Base-by-base conservation (phyloP, 2,888 invertebrate species). In the Carpatolechia fugitivella region DNA sequence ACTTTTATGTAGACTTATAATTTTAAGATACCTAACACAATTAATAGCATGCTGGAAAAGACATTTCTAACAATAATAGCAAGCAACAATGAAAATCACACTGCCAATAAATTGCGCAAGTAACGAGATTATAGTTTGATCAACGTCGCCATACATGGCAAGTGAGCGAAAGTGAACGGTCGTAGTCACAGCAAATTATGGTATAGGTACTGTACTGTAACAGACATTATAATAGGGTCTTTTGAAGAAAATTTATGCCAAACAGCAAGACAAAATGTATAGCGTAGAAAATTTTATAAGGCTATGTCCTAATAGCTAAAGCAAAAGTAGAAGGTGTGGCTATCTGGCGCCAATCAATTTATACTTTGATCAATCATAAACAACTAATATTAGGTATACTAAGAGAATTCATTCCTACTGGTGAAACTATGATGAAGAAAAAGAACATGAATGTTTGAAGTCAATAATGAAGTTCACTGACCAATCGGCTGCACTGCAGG, bases 401-500 rank as follows among this genome's bases (percentile, higher is more conserved):
- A n/a, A 20, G 20, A 13, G 20, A 10, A 11, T 14, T 11, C 20
- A 41, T 41, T 41, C 24, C 24, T 41, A 41, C 14, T 24, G 41
- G n/a, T 41, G 41, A 41, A 14, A 24, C 2, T 3, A 41, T 6
- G 3, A 24, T 3, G 20, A 41, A 20, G 5, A 4, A n/a, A 41
- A 41, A 41, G 41, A 41, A 3, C 11, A 36, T n/a, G 13, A 36
- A 5, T 1, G 5, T 41, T 41, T 41, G 20, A 24, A 41, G 20
- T 41, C 38, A 7, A 16, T 38, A 35, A 20, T 38, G 38, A 38
- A 46, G 53, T 44, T 53, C 53, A 53, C 29, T 53, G 53, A 53
- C 53, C 53, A 53, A 41, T 41, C 41, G 24, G 18, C 30, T 20
- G 33, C 20, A 18, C 47, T 29, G 48, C 36, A 35, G 52, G 20